Evolutionary conservation across 92 coral and sea anemone genomes (phyloP), one percentile per base, ranked within the genome.

Genomic region (Desmophyllum pertusum): DNA sequence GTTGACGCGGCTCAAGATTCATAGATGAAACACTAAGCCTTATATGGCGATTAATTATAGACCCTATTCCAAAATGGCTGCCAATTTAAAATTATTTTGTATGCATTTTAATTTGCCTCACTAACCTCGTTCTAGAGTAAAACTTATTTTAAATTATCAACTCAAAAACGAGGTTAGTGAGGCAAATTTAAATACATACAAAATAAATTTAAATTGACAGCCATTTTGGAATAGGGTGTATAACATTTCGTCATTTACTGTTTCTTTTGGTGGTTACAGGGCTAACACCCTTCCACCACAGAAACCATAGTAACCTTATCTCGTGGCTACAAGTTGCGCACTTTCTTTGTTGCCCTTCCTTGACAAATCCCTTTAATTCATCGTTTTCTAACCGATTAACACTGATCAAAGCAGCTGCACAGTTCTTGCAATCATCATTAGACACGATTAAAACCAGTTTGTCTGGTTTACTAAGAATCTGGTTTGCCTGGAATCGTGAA

Each of bases 401-500:
- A 36, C 18, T 10, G 6, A 66, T 15, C 15, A 15, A 50, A 50
- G n/a, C n/a, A 27, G 15, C 45, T 13, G 42, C n/a, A 35, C 45
- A 0, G 25, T 3, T 6, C 73, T 37, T 7, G 42, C 29, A 67
- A 25, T 62, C 17, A 62, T 62, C 67, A 7, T 1, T 21, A 13
- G 67, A 62, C 35, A 13, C 37, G 37, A 8, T 62, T 21, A 29
- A 61, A 15, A 52, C 87, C 53, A 39, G 51, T 73, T 83, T 46
- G 18, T 13, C 45, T 36, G 23, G 79, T 39, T 76, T 61, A 3
- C 48, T 14, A 15, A 59, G 45, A 53, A 29, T 63, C 55, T 77
- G 33, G 10, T 15, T n/a, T 46, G 64, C 74, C 1, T 70, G 98
- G 97, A 30, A 92, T 88, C 76, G 79, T 81, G 15, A 85, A 64